Conservation (phyloP, 1,140 invertebrate genomes). For the Zeugodacus cucurbitae region DNA sequence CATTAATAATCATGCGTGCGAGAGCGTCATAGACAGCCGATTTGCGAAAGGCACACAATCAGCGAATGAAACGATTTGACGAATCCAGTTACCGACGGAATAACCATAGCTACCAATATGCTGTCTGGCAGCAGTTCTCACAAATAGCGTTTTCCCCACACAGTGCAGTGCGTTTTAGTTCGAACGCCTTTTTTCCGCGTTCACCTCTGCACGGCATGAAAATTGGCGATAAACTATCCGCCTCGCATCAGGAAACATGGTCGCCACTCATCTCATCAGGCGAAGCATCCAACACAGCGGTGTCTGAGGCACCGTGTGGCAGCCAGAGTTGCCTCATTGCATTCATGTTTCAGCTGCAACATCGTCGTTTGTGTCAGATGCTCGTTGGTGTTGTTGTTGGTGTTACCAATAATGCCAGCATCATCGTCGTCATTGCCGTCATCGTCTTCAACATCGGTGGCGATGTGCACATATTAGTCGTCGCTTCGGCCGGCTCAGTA, state of each 20-base stretch:
- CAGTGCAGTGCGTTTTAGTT: constrained; percentile 5
- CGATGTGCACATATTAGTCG: not conserved
- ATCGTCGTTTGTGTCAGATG: not conserved
- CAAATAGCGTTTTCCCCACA: not conserved
- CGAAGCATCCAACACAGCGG: not conserved
- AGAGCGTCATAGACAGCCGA: not conserved
- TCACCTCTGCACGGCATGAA: constrained; percentile 66
- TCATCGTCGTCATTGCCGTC: constrained; percentile 30
- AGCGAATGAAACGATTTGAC: not conserved
- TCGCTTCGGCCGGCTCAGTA: not conserved
- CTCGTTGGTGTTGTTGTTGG: not conserved
- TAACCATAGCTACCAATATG: not conserved
- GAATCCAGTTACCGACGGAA: constrained; percentile 20
- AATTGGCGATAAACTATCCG: constrained; percentile 66
- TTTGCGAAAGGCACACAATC: not conserved
- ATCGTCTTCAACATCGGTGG: constrained; percentile 3
- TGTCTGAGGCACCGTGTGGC: constrained; percentile 2
- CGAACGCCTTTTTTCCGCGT: constrained; percentile 65
- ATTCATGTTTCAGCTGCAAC: constrained; percentile 17
- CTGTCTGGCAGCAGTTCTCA: not conserved
- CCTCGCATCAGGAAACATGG: constrained; percentile 66
- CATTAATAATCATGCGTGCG: not conserved
- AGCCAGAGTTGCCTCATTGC: constrained; percentile 29
- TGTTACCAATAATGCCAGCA: not conserved
- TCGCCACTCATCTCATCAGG: constrained; percentile 45